These are phyloP conservation scores for Formica exsecta DNA, from an alignment of 1,140 invertebrate species.

Conservation along the genomic window DNA sequence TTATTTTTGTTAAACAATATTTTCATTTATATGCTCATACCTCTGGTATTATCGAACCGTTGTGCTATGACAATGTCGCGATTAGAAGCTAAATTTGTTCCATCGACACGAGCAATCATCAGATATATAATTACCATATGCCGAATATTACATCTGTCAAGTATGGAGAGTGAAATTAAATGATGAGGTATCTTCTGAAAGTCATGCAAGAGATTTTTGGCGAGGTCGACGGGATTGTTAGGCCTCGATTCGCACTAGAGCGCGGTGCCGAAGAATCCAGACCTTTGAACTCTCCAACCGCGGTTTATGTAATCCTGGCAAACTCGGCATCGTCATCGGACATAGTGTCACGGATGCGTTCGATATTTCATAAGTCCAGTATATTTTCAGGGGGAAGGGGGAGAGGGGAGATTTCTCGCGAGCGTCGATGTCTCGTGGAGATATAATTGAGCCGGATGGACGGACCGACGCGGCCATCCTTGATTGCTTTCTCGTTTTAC, in stretches of 20 bases:
- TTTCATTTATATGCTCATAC: not conserved
- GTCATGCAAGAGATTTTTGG: not conserved
- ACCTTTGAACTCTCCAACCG: slow-evolving; percentile 48
- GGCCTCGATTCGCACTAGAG: too few species aligned
- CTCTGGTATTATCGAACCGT: not conserved
- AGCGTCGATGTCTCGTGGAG: slow-evolving; percentile 5
- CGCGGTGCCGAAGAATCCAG: slow-evolving; percentile 7
- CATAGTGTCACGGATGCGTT: slow-evolving; percentile 54
- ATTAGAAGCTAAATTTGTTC: not conserved
- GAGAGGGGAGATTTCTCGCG: not conserved
- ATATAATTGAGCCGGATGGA: slow-evolving; percentile 46
- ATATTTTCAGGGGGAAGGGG: not conserved
- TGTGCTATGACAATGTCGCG: not conserved
- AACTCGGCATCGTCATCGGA: slow-evolving; percentile 20
- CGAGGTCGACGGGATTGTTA: too few species aligned
- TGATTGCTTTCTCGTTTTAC: slow-evolving; percentile 59
- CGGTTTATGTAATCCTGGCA: slow-evolving; percentile 50
- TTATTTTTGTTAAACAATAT: not conserved
- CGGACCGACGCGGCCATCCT: slow-evolving; percentile 15
- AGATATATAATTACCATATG: not conserved
- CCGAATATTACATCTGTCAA: not conserved
- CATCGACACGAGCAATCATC: not conserved
- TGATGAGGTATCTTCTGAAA: not conserved
- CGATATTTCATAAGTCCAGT: slow-evolving; percentile 44
- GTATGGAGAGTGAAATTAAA: slow-evolving; percentile 21